Evolutionary conservation across 2,113 vertebrate genomes (phyloP), one percentile per base, ranked within the genome.

Genomic region (Lophura nycthemera): DNA sequence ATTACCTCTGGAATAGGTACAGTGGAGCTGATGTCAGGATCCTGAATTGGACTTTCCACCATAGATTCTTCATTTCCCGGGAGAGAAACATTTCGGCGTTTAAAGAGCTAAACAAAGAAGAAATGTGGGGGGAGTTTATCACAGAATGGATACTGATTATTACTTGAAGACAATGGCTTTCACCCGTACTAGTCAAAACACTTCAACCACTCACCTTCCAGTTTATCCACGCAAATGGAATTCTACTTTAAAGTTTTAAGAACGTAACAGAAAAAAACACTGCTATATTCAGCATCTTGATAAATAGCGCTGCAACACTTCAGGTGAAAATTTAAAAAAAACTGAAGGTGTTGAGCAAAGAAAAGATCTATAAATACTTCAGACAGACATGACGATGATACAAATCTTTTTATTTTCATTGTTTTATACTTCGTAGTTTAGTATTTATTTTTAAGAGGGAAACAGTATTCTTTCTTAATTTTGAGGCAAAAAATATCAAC

Each of bases 21-120:
- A 56, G 99, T 99, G 82, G 99, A 99, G 96, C 98, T 99, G 95
- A 99, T 89, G 36, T 99, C 98, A 30, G 99, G 98, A 97, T 99
- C 99, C 81, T 99, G 99, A 95, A 99, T 99, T 10, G 98, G 98
- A 94, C 98, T 98, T 97, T 99, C 99, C 64, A 98, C 93, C 99
- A 99, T 99, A 52, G 97, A 98, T 78, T 99, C 98, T 56, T 99
- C 99, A 90, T 94, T 97, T 90, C 97, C 97, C 11, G 98, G 98
- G 30, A 98, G 96, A 97, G 96, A 98, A 54, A 99, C 98, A 24
- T 99, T 99, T 96, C 99, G 98, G 81, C 98, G 98, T 96, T 99
- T 99, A 89, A 99, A 99, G 42, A 99, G 95, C 99, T 99, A 90
- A 76, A 93, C 76, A 71, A 89, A 95, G 69, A 63, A 78, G 43